phyloP scores from a whole-genome alignment of 2,113 vertebrate genomes.

The Aviceda subcristata region DNA sequence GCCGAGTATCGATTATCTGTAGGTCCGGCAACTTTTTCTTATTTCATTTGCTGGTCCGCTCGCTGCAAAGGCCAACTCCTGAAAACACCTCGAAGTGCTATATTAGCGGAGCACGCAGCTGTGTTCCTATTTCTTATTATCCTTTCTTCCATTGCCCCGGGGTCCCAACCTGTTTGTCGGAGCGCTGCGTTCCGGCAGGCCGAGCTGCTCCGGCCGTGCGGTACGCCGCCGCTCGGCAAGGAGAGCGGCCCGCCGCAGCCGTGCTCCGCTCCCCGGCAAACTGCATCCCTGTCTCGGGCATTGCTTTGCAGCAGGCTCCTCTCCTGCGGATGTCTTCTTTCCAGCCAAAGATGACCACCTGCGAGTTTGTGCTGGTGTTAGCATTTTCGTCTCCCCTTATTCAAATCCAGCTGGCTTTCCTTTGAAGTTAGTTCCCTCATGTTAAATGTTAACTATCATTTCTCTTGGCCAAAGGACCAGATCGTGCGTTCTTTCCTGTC shows the following conservation, averaged over 20 bases:
- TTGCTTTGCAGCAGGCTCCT: not conserved
- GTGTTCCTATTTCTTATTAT: not conserved
- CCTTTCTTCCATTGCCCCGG: rapidly evolving
- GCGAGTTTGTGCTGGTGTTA: slow-evolving; percentile 65
- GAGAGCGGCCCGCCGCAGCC: not conserved
- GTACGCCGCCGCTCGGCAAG: rapidly evolving
- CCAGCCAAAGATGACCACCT: slow-evolving; percentile 67
- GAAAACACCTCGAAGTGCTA: not conserved
- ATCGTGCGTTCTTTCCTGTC: slow-evolving; percentile 64
- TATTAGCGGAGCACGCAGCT: not conserved
- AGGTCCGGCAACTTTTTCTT: not conserved
- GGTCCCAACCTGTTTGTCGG: not conserved
- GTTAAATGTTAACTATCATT: slow-evolving; percentile 72
- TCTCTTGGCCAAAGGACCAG: slow-evolving; percentile 58
- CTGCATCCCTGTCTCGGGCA: not conserved
- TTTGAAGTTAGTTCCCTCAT: slow-evolving; percentile 71
- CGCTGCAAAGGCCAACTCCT: rapidly evolving
- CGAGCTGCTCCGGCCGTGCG: rapidly evolving
- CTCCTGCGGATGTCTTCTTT: not conserved
- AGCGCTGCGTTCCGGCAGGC: not conserved
- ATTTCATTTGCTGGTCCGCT: rapidly evolving
- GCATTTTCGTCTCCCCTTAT: slow-evolving; percentile 65
- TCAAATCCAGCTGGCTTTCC: slow-evolving; percentile 69
- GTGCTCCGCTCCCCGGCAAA: not conserved
- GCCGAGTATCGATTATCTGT: rapidly evolving